Conservation (phyloP, 2,113 vertebrate genomes). For the Tauraco erythrolophus region DNA sequence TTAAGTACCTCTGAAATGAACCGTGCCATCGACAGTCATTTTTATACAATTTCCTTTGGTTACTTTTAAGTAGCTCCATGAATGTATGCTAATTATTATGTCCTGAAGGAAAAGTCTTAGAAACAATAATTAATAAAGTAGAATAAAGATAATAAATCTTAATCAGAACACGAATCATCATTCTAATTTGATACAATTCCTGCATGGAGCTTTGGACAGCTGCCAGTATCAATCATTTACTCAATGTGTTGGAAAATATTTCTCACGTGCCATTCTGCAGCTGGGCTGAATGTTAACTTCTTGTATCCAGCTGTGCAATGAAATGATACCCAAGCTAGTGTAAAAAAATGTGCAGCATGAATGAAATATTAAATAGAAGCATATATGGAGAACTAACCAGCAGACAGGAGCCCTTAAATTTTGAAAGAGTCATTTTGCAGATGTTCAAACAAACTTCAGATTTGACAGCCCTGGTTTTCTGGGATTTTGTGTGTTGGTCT, state of each 20-base stretch:
- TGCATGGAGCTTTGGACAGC: conserved; percentile 61
- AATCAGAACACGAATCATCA: conserved; percentile 72
- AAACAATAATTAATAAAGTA: conserved; percentile 79
- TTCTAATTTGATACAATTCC: conserved; percentile 74
- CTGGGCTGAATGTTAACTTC: conserved; percentile 45
- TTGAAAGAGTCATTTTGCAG: not conserved
- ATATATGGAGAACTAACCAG: not conserved
- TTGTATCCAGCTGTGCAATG: conserved; percentile 54
- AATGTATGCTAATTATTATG: conserved; percentile 66
- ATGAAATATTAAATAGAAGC: not conserved
- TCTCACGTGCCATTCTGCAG: conserved; percentile 30
- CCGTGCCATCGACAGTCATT: conserved; percentile 30
- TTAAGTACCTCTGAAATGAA: conserved; percentile 63
- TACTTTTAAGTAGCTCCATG: conserved; percentile 32
- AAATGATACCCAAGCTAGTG: not conserved
- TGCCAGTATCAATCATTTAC: conserved; percentile 70
- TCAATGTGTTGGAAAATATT: conserved; percentile 61
- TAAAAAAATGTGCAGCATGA: not conserved
- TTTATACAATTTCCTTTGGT: conserved; percentile 61
- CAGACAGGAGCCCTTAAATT: not conserved
- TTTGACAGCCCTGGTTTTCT: not conserved
- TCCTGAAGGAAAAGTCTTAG: conserved; percentile 63
- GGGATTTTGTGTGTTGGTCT: not conserved
- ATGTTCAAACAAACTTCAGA: not conserved
- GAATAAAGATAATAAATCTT: conserved; percentile 78